Evolutionary conservation across 2,888 invertebrate species (phyloP).

Genomic region (Harpalus rufipes): DNA sequence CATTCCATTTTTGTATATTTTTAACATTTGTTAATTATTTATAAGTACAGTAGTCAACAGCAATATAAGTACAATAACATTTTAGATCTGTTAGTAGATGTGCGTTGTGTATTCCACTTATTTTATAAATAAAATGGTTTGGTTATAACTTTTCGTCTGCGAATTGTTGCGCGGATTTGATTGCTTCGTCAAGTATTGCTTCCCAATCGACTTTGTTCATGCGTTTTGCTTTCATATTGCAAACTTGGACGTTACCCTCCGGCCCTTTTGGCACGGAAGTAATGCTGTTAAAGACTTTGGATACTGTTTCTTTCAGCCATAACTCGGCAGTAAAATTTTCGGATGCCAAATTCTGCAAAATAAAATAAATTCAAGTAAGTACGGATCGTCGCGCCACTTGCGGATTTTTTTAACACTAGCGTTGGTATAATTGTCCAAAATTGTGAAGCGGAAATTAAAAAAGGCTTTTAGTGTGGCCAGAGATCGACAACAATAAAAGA

Average conservation of each 20-base stretch:
- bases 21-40: conserved; percentile 37
- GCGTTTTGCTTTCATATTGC: conserved; percentile 85
- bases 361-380: too few relatives aligned
- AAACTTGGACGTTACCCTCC: conserved; percentile 78
- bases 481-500: too few relatives aligned
- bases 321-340: conserved; percentile 82
- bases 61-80: conserved; percentile 52
- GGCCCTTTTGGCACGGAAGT: conserved; percentile 80
- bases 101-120: conserved; percentile 23
- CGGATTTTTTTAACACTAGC: too few relatives aligned
- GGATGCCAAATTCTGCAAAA: conserved; percentile 79
- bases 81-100: conserved; percentile 13
- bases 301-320: conserved; percentile 83
- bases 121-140: conserved; percentile 41
- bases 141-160: conserved; percentile 72
- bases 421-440: too few relatives aligned
- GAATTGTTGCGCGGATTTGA: conserved; percentile 80
- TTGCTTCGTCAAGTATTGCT: conserved; percentile 81
- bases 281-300: conserved; percentile 81
- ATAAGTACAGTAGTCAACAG: conserved; percentile 47
- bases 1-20: conserved; percentile 47
- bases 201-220: conserved; percentile 81
- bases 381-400: too few relatives aligned
- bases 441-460: too few relatives aligned
- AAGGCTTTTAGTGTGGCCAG: too few relatives aligned